A percentile compares a stretch with the other conserved stretches of the same genome.
These are phyloP conservation scores for Caenorhabditis panamensis DNA, from an alignment of 2,888 invertebrate genomes.

Conservation along the genomic window DNA sequence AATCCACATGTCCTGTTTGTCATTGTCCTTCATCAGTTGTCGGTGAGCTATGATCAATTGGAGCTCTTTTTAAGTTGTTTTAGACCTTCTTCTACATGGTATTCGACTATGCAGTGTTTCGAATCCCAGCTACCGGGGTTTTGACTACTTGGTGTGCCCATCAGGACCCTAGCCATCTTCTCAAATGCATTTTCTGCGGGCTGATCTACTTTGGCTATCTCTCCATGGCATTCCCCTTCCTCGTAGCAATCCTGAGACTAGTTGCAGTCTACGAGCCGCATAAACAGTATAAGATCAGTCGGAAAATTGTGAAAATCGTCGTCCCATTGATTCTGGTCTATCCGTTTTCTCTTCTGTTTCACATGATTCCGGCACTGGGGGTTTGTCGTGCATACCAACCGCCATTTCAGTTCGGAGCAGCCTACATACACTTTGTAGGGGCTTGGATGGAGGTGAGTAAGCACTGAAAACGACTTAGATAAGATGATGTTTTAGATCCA, in stretches of 20 bases:
- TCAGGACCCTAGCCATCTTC: constrained; percentile 16
- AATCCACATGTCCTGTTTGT: constrained; percentile 23
- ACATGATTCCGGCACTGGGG: constrained; percentile 26
- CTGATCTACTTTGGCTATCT: constrained; percentile 19
- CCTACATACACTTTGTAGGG: neutral
- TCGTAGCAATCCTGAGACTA: constrained; percentile 17
- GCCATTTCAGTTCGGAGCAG: constrained; percentile 19
- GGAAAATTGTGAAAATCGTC: constrained; percentile 2
- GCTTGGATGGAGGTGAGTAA: neutral
- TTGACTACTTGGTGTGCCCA: constrained; percentile 34
- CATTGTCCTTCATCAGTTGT: constrained; percentile 15
- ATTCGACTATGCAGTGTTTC: constrained; percentile 13
- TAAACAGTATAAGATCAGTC: constrained; percentile 15
- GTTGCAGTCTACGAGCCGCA: constrained; percentile 18
- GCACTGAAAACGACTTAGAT: neutral
- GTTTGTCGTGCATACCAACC: constrained; percentile 10
- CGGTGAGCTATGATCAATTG: constrained; percentile 11
- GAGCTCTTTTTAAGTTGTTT: neutral
- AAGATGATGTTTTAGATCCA: neutral
- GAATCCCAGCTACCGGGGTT: constrained; percentile 25
- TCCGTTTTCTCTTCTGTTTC: neutral
- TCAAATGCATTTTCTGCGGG: constrained; percentile 5
- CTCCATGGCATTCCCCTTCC: constrained; percentile 14
- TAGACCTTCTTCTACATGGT: constrained; percentile 29
- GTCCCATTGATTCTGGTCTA: constrained; percentile 11